Conservation (phyloP, 2,888 invertebrate genomes). For the Noctua janthina region DNA sequence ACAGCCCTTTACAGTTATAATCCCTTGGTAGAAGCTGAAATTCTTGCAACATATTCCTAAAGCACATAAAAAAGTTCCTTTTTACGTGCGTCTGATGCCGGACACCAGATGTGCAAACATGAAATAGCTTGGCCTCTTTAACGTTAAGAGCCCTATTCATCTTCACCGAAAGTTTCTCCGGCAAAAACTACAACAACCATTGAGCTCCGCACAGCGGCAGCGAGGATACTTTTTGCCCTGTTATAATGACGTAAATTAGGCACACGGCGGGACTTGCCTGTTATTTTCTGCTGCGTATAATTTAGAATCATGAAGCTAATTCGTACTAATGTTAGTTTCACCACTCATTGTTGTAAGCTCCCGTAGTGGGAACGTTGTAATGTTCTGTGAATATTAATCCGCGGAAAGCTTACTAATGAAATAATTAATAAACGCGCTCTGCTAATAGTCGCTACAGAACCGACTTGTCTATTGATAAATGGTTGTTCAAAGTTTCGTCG, state of each 20-base stretch:
- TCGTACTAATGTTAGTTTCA: slow-evolving; percentile 31
- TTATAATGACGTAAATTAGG: slow-evolving; percentile 73
- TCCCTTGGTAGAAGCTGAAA: slow-evolving; percentile 34
- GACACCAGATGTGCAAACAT: slow-evolving; percentile 70
- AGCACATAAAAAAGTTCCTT: slow-evolving; percentile 24
- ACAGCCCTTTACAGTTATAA: slow-evolving; percentile 36
- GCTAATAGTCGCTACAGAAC: slow-evolving; percentile 8
- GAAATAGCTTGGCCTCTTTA: slow-evolving; percentile 61
- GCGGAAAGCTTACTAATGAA: slow-evolving; percentile 34
- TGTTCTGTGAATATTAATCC: slow-evolving; percentile 43
- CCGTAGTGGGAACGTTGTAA: slow-evolving; percentile 18
- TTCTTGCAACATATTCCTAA: slow-evolving; percentile 18
- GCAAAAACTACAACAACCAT: slow-evolving; percentile 73
- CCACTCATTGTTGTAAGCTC: slow-evolving; percentile 21
- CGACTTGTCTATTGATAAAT: slow-evolving; percentile 42
- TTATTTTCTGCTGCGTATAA: slow-evolving; percentile 49
- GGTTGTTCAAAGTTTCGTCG: slow-evolving; percentile 22
- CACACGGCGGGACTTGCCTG: slow-evolving; percentile 38
- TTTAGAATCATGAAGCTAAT: slow-evolving; percentile 52
- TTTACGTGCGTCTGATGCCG: slow-evolving; percentile 39
- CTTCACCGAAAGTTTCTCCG: slow-evolving; percentile 67
- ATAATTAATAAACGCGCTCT: slow-evolving; percentile 30
- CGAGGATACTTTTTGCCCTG: slow-evolving; percentile 72
- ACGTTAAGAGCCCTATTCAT: slow-evolving; percentile 72
- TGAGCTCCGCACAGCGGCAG: slow-evolving; percentile 62